Percentiles rank a stretch among this genome's conserved stretches.
These are phyloP conservation scores for Tetragonula clypearis DNA, from an alignment of 1,140 invertebrate genomes.

Conservation along the genomic window DNA sequence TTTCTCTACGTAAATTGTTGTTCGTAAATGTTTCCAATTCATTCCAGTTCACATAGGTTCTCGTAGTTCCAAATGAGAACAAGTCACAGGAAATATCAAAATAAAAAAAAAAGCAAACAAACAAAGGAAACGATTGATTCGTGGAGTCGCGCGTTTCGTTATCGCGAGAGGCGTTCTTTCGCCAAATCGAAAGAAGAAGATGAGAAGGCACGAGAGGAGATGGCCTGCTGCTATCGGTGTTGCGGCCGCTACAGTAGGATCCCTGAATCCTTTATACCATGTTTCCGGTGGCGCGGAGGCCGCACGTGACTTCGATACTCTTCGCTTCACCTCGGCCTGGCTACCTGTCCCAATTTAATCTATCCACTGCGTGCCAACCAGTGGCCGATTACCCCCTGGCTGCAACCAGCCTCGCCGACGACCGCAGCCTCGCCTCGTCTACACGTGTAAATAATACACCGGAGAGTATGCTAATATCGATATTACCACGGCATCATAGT, in stretches of 20 bases:
- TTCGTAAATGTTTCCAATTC: no score
- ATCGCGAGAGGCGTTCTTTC: neutral
- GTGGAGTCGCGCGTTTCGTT: neutral
- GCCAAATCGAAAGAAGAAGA: neutral
- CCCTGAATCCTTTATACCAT: slow-evolving; percentile 65
- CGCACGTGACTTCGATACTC: slow-evolving; percentile 76
- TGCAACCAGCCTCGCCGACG: slow-evolving; percentile 12
- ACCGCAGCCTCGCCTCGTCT: slow-evolving; percentile 70
- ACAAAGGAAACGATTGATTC: no score
- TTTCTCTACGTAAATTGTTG: no score
- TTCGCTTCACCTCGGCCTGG: slow-evolving; percentile 69
- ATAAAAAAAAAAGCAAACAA: no score
- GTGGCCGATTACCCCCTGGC: slow-evolving; percentile 50
- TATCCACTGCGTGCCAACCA: slow-evolving; percentile 52
- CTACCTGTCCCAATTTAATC: slow-evolving; percentile 78
- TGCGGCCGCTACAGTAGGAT: slow-evolving; percentile 11
- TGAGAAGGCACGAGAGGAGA: neutral
- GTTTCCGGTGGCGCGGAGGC: slow-evolving; percentile 72
- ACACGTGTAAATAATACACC: slow-evolving; percentile 78
- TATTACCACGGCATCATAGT: slow-evolving; percentile 35
- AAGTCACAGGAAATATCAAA: no score
- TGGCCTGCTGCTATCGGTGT: neutral
- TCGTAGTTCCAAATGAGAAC: no score
- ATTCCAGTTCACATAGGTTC: no score
- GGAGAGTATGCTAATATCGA: slow-evolving; percentile 65